phyloP scores from a whole-genome alignment of 2,797 vertebrate genomes.

The Cossypha niveicapilla region DNA sequence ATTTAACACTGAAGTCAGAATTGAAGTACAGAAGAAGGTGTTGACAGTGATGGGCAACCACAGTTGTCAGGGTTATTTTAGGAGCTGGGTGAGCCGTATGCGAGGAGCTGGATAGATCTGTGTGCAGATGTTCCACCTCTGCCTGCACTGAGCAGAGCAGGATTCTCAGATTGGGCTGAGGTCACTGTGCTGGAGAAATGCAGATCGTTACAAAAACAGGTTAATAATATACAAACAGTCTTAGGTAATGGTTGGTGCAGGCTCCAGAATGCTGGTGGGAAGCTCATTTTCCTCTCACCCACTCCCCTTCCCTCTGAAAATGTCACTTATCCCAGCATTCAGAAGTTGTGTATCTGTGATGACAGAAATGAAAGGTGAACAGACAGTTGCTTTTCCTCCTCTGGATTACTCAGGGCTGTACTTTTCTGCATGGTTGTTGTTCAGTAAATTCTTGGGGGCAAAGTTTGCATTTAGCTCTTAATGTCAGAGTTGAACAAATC shows the following conservation, averaged over 20 bases:
- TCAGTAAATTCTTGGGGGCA: not conserved
- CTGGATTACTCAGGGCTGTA: conserved; percentile 19
- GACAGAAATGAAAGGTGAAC: conserved; percentile 48
- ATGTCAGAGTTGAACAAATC: not conserved
- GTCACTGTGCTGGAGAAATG: not conserved
- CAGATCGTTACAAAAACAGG: not conserved
- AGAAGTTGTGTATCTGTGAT: not conserved
- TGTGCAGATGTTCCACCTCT: not conserved
- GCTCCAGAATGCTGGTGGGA: conserved; percentile 33
- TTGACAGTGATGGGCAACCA: not conserved
- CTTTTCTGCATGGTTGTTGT: not conserved
- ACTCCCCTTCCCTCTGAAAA: conserved; percentile 48
- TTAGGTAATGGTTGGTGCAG: not conserved
- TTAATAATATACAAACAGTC: not conserved
- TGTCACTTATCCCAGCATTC: conserved; percentile 24
- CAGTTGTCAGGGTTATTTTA: not conserved
- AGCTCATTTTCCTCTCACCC: conserved; percentile 8
- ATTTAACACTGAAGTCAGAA: not conserved
- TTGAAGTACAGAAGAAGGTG: not conserved
- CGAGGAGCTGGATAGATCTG: not conserved
- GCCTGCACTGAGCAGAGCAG: not conserved
- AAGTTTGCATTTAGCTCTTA: not conserved
- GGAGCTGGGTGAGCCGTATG: not conserved
- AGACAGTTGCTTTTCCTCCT: conserved; percentile 43
- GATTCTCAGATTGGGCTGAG: not conserved